Evolutionary conservation across 2,113 vertebrate species (phyloP), one percentile per base, ranked within the genome.

Genomic region (Turnix velox): DNA sequence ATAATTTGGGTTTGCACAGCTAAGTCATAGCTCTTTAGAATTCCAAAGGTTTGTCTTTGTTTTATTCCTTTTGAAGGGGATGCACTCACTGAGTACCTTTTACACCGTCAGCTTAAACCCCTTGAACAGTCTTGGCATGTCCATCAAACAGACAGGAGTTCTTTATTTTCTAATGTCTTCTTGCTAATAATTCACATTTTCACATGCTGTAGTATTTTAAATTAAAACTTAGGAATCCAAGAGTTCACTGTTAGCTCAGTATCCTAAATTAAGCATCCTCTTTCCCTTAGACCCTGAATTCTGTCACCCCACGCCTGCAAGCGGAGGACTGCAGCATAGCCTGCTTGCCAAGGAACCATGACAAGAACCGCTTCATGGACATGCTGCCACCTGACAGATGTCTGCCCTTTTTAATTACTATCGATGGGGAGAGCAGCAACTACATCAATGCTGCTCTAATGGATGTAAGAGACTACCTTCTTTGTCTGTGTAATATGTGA

Each of bases 311-410:
- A 74, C 99, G 99, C 95, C 98, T 99, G 82, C 99, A 99, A 97
- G 98, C 99, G 0, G 99, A 99, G 97, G 99, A 99, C 97, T 99
- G 99, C 98, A 99, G 99, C 97, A 99, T 99, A 28, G 99, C 99
- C 14, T 98, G 99, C 96, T 97, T 99, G 97, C 99, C 99, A 97
- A 99, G 99, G 97, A 99, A 99, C 97, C 99, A 99, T 15, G 99
- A 99, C 96, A 99, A 99, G 98, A 99, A 99, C 95, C 99, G 99
- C 93, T 99, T 99, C 96, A 99, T 99, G 99, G 99, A 99, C 96
- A 99, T 98, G 97, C 98, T 99, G 92, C 99, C 99, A 93, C 99
- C 99, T 77, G 99, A 99, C 96, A 98, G 99, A 98, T 99, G 99
- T 97, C 98, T 99, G 93, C 99, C 99, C 94, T 99, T 99, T 98